Evolutionary conservation across 2,113 vertebrate genomes (phyloP).

Genomic region (Triplophysa tibetana): DNA sequence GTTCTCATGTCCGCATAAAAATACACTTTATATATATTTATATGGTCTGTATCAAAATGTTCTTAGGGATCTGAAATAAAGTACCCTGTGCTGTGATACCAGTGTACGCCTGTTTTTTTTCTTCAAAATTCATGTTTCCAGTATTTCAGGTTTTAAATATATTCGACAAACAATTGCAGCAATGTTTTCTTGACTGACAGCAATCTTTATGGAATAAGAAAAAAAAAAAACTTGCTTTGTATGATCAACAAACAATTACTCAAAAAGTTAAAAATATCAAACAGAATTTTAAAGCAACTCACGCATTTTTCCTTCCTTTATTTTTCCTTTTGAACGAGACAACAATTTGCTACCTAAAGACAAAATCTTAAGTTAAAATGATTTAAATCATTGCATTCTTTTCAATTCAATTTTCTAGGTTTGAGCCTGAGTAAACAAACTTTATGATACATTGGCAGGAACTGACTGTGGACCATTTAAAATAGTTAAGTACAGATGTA

Average conservation of each 20-base stretch:
- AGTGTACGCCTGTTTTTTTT: constrained; percentile 70
- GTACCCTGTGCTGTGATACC: constrained; percentile 79
- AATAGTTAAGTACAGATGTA: constrained; percentile 28
- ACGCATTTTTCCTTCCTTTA: constrained; percentile 69
- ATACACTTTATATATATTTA: constrained; percentile 74
- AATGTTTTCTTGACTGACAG: constrained; percentile 63
- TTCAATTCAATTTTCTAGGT: constrained; percentile 82
- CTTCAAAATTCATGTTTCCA: constrained; percentile 72
- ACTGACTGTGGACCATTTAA: constrained; percentile 46
- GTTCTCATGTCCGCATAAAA: constrained; percentile 74
- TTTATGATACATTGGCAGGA: constrained; percentile 82
- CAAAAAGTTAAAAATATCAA: constrained; percentile 81
- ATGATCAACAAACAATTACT: constrained; percentile 70
- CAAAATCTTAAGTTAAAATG: constrained; percentile 87
- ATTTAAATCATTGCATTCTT: constrained; percentile 60
- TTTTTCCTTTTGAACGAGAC: constrained; percentile 60
- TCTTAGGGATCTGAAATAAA: constrained; percentile 72
- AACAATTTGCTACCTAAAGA: constrained; percentile 79
- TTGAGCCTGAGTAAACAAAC: constrained; percentile 90
- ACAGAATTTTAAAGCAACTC: constrained; percentile 79
- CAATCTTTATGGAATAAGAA: constrained; percentile 63
- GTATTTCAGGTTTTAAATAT: constrained; percentile 80
- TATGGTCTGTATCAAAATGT: constrained; percentile 76
- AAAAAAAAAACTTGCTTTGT: constrained; percentile 40
- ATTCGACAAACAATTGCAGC: constrained; percentile 83